A percentile compares a stretch with the other conserved stretches of the same genome.
Evolutionary conservation across 2,113 vertebrate species (phyloP).

Genomic region (Chauna torquata): DNA sequence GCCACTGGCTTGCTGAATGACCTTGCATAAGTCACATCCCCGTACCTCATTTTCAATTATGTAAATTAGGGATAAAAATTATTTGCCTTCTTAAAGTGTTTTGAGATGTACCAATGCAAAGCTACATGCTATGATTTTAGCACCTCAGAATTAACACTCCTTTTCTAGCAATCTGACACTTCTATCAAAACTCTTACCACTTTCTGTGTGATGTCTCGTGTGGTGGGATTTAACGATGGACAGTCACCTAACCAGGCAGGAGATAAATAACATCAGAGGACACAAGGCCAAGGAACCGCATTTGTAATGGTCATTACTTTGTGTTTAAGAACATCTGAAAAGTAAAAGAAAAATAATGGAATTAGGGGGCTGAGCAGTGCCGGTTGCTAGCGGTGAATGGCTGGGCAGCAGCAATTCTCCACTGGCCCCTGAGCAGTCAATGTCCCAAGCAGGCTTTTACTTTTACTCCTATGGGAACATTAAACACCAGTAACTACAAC

Average conservation of each 20-base stretch:
- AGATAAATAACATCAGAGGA: neutral
- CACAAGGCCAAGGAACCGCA: neutral
- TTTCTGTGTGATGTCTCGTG: neutral
- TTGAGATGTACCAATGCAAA: slow-evolving; percentile 7
- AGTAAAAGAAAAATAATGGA: neutral
- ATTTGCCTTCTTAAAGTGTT: slow-evolving; percentile 43
- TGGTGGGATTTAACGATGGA: neutral
- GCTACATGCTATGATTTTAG: neutral
- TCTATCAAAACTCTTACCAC: neutral
- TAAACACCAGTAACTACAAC: neutral
- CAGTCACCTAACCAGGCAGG: neutral
- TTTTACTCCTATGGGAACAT: neutral
- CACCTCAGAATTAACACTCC: neutral
- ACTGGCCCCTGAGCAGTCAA: neutral
- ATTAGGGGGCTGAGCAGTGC: neutral
- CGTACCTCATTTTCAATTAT: slow-evolving; percentile 46
- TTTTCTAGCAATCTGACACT: rapidly evolving
- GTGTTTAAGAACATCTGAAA: neutral
- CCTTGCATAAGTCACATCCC: slow-evolving; percentile 25
- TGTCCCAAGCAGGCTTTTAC: neutral
- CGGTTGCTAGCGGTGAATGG: neutral
- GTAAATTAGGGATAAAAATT: slow-evolving; percentile 54
- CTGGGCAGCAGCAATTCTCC: neutral
- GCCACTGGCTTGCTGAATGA: slow-evolving; percentile 27
- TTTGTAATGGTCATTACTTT: neutral